phyloP scores from a whole-genome alignment of 2,113 vertebrate species.

The Dolichotis patagonum region DNA sequence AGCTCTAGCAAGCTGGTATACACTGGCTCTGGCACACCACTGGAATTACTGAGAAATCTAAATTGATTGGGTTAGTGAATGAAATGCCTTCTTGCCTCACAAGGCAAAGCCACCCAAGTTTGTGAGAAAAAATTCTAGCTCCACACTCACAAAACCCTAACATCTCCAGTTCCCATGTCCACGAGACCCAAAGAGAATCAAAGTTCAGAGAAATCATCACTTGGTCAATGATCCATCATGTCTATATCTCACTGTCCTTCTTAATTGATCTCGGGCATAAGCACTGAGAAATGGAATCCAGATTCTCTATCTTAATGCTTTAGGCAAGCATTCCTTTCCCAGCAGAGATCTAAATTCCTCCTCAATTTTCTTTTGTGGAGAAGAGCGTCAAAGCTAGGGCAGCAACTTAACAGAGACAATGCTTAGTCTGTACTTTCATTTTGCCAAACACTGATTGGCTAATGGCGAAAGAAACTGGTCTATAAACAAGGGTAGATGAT shows the following conservation, averaged over 20 bases:
- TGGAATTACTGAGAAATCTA: slow-evolving; percentile 11
- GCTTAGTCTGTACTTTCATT: slow-evolving; percentile 56
- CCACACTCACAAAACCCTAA: not conserved
- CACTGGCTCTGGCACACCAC: not conserved
- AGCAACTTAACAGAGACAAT: slow-evolving; percentile 45
- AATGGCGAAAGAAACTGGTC: slow-evolving; percentile 57
- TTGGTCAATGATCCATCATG: not conserved
- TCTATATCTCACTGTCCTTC: slow-evolving; percentile 12
- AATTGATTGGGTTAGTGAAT: not conserved
- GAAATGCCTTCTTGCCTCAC: not conserved
- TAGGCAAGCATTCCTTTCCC: slow-evolving; percentile 36
- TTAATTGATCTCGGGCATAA: not conserved
- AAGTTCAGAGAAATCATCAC: slow-evolving; percentile 28
- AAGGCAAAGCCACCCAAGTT: not conserved
- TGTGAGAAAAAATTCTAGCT: slow-evolving; percentile 30
- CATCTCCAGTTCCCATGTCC: not conserved
- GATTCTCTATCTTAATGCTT: not conserved
- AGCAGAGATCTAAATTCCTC: slow-evolving; percentile 35
- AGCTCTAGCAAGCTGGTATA: not conserved
- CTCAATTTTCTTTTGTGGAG: slow-evolving; percentile 11
- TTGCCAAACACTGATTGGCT: slow-evolving; percentile 61
- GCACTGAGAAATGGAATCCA: not conserved
- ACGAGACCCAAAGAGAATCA: not conserved
- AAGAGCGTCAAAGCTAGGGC: not conserved
- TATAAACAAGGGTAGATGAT: slow-evolving; percentile 66